phyloP scores from a whole-genome alignment of 2,888 invertebrate species.

The Cephus nigrinus region DNA sequence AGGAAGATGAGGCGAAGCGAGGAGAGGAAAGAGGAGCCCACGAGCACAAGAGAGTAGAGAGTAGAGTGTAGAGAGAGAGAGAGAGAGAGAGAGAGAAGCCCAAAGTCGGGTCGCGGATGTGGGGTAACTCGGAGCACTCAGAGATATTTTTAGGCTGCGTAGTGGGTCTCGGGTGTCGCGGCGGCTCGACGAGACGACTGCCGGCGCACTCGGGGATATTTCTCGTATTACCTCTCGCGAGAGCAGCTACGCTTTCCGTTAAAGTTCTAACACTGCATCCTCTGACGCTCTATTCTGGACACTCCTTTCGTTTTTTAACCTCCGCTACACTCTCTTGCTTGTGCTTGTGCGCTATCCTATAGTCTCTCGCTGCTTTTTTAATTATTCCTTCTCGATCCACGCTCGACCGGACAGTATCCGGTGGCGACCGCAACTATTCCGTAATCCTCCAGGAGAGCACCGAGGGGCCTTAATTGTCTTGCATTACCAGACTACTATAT shows the following conservation, averaged over 20 bases:
- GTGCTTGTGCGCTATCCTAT: too few species aligned
- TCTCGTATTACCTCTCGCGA: conserved; percentile 9
- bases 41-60: not conserved
- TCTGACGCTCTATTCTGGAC: too few species aligned
- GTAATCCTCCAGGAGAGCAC: conserved; percentile 11
- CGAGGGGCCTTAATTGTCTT: conserved; percentile 32
- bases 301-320: too few species aligned
- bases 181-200: not conserved
- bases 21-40: too few species aligned
- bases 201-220: conserved; percentile 7
- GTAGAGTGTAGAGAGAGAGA: too few species aligned
- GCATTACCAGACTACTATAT: conserved; percentile 28
- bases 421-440: conserved; percentile 17
- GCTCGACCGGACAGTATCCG: conserved; percentile 10
- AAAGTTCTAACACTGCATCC: not conserved
- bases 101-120: conserved; percentile 14
- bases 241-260: not conserved
- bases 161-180: conserved; percentile 5
- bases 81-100: too few species aligned
- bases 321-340: too few species aligned
- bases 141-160: conserved; percentile 29
- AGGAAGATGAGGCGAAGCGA: too few species aligned
- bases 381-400: conserved; percentile 16
- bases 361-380: conserved; percentile 6
- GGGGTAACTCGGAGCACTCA: conserved; percentile 27